phyloP scores from a whole-genome alignment of 1,140 invertebrate genomes.

The Anthonomus grandis region DNA sequence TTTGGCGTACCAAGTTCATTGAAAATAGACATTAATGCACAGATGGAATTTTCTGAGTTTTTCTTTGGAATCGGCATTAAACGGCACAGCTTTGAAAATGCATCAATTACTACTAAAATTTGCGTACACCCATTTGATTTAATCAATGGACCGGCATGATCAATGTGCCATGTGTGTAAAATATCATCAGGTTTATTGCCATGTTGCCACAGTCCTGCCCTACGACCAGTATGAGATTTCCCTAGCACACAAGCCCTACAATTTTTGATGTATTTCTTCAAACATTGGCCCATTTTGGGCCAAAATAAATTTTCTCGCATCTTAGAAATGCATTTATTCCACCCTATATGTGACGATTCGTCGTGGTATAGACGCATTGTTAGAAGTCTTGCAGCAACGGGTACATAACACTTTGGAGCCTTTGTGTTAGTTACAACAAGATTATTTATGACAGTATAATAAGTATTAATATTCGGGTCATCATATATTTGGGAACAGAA shows the following conservation, averaged over 20 bases:
- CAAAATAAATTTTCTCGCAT: slow-evolving; percentile 6
- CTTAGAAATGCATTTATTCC: slow-evolving; percentile 4
- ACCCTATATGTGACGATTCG: slow-evolving; percentile 9
- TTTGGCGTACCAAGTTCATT: slow-evolving; percentile 10
- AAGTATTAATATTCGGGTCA: no score
- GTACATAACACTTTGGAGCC: slow-evolving; percentile 22
- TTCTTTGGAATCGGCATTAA: slow-evolving; percentile 6
- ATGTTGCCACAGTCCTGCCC: slow-evolving; percentile 2
- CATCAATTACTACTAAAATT: slow-evolving; percentile 19
- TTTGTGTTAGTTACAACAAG: background rate
- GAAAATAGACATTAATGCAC: slow-evolving; percentile 6
- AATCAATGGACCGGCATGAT: no score
- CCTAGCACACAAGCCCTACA: slow-evolving; percentile 10
- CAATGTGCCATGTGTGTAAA: no score
- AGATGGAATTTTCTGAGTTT: slow-evolving; percentile 9
- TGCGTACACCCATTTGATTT: slow-evolving; percentile 17
- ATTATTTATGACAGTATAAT: background rate
- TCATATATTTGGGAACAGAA: background rate
- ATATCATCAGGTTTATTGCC: slow-evolving; percentile 5
- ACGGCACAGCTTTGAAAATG: background rate
- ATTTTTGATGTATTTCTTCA: slow-evolving; percentile 16
- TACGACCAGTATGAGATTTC: slow-evolving; percentile 9
- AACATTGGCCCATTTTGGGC: slow-evolving; percentile 13
- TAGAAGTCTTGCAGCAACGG: slow-evolving; percentile 5
- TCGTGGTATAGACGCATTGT: slow-evolving; percentile 18